A percentile compares a stretch with the other conserved stretches of the same genome.
These are phyloP conservation scores for Pteruthius melanotis DNA, from an alignment of 2,113 vertebrate species.

Conservation along the genomic window DNA sequence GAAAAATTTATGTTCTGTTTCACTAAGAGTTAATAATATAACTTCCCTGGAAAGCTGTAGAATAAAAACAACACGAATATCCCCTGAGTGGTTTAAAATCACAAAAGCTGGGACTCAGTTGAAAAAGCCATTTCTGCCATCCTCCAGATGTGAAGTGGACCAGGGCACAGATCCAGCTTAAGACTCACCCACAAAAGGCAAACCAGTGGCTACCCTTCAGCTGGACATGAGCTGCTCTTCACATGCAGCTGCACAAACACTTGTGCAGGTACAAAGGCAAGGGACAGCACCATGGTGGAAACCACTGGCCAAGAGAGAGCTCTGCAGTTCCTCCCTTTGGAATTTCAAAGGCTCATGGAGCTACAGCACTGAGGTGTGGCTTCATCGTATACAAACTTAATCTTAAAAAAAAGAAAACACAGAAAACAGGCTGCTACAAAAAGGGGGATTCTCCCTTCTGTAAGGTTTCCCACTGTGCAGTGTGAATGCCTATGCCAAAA, in stretches of 20 bases:
- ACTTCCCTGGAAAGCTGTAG: neutral
- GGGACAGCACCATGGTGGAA: neutral
- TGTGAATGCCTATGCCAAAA: neutral
- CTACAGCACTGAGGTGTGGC: neutral
- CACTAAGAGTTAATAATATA: neutral
- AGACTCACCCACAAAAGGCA: neutral
- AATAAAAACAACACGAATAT: rapidly evolving
- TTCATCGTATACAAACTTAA: neutral
- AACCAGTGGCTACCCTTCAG: neutral
- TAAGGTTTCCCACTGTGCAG: neutral
- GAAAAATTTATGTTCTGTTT: neutral
- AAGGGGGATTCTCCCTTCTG: neutral
- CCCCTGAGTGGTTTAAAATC: neutral
- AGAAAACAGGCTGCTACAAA: neutral
- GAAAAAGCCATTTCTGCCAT: neutral
- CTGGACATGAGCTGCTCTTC: neutral
- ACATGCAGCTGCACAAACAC: neutral
- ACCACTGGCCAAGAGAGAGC: neutral
- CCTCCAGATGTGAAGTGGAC: neutral
- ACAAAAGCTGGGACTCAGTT: neutral
- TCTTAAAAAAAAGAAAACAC: neutral
- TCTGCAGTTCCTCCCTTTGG: neutral
- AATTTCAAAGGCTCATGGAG: neutral
- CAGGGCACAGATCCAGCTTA: neutral
- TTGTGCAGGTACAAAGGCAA: neutral